phyloP scores from a whole-genome alignment of 2,888 invertebrate species.

The Phyto melanocephala region DNA sequence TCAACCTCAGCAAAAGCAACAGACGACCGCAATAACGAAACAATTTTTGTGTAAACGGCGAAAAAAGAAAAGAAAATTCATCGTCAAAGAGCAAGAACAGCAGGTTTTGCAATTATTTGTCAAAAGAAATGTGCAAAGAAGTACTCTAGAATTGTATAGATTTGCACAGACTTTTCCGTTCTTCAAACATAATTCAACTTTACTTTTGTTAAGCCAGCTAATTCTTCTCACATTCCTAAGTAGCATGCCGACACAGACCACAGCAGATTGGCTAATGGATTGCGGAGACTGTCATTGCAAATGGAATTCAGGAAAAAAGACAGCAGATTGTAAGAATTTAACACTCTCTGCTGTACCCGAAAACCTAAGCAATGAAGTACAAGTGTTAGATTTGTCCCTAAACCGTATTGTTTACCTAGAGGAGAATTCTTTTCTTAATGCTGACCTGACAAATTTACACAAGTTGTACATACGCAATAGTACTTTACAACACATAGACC shows the following conservation, averaged over 20 bases:
- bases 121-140: constrained; percentile 1
- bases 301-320: constrained; percentile 91
- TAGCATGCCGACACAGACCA: constrained; percentile 64
- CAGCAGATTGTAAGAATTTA: constrained; percentile 87
- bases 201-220: constrained; percentile 34
- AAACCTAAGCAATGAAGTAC: constrained; percentile 85
- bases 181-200: constrained; percentile 27
- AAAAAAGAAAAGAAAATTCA: constrained; percentile 25
- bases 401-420: constrained; percentile 84
- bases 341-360: constrained; percentile 85
- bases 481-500: constrained; percentile 84
- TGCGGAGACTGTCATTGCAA: constrained; percentile 85
- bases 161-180: constrained; percentile 28
- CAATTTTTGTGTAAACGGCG: background rate
- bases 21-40: background rate
- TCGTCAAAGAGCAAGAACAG: constrained; percentile 10
- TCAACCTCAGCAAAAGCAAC: constrained; percentile 15
- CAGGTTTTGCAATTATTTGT: constrained; percentile 12
- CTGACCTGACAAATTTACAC: constrained; percentile 87
- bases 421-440: constrained; percentile 84
- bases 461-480: constrained; percentile 87
- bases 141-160: background rate
- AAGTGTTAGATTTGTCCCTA: constrained; percentile 85
- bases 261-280: constrained; percentile 75
- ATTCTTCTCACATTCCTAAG: constrained; percentile 65